Conservation (phyloP, 1,140 invertebrate genomes). For the Adelges cooleyi region DNA sequence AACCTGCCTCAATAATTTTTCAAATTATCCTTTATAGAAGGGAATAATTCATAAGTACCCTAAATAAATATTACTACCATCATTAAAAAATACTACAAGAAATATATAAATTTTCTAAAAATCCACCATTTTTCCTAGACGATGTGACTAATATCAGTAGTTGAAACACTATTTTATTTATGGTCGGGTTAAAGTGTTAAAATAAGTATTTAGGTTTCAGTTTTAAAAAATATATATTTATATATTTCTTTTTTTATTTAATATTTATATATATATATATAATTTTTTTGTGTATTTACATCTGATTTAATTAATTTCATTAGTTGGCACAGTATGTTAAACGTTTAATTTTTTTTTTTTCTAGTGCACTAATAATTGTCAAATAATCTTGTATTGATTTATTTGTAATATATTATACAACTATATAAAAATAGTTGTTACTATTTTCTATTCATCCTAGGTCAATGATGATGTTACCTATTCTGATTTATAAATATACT, state of each 20-base stretch:
- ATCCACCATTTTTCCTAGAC: not conserved
- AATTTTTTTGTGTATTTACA: not conserved
- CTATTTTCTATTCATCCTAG: not conserved
- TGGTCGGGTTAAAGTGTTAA: not conserved
- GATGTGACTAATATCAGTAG: conserved; percentile 16
- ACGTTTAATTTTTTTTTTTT: not conserved
- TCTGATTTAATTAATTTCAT: not conserved
- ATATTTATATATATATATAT: not conserved
- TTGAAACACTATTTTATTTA: not conserved
- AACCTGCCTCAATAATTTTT: not conserved
- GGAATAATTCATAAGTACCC: not conserved
- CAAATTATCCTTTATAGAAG: not conserved
- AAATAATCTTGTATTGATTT: conserved; percentile 4
- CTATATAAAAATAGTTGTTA: not conserved
- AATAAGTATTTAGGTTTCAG: not conserved
- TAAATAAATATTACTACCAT: conserved; percentile 1
- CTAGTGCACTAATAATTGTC: conserved; percentile 16
- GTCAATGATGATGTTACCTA: not conserved
- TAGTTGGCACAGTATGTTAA: not conserved
- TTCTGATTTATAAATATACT: not conserved
- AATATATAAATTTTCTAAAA: conserved; percentile 1
- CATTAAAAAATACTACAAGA: not conserved
- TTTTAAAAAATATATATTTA: not conserved
- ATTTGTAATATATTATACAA: conserved; percentile 4
- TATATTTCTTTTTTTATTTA: not conserved